A percentile compares a stretch with the other conserved stretches of the same genome.
Conservation (phyloP, 2,113 vertebrate genomes). For the Pungitius pungitius region DNA sequence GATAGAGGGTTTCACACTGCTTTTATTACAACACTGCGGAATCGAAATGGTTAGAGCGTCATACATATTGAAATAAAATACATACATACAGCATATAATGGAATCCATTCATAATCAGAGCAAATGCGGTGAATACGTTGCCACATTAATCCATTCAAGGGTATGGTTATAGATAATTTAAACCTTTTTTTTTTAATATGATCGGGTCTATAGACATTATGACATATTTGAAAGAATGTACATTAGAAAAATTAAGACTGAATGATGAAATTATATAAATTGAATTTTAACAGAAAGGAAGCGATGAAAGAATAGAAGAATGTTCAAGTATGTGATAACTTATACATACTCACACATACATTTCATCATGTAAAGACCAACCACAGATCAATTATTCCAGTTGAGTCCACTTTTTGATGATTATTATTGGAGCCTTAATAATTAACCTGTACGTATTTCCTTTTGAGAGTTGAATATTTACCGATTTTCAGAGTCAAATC, state of each 20-base stretch:
- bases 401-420: not conserved
- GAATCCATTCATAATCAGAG: not conserved
- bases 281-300: not conserved
- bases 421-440: not conserved
- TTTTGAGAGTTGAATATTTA: not conserved
- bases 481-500: not conserved
- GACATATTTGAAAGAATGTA: not conserved
- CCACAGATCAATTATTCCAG: constrained; percentile 4
- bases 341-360: not conserved
- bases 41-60: not conserved
- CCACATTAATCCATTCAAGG: not conserved
- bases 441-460: not conserved
- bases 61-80: not conserved
- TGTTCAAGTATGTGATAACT: not conserved
- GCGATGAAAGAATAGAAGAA: not conserved
- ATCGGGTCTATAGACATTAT: not conserved
- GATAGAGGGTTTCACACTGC: not conserved
- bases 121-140: not conserved
- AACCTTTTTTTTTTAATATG: not conserved
- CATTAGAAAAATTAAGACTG: not conserved
- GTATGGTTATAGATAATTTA: not conserved
- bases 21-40: constrained; percentile 25
- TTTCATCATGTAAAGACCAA: not conserved
- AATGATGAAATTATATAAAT: not conserved
- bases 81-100: not conserved